Conservation (phyloP, 1,140 invertebrate species). For the Nixonia krombeini region DNA sequence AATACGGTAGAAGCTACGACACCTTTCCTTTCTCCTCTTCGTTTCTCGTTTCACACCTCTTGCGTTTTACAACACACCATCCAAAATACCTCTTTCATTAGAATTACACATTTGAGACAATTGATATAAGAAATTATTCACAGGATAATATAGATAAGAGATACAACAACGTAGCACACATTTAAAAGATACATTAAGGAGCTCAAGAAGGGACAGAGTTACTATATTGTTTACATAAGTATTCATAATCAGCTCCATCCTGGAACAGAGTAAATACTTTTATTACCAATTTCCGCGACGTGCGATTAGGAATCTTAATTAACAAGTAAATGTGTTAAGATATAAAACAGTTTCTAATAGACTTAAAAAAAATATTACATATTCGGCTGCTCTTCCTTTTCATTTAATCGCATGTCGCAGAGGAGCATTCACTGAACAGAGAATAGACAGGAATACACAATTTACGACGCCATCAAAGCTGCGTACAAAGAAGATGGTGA, state of each 20-base stretch:
- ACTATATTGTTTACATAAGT: conserved; percentile 32
- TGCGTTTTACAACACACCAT: not conserved
- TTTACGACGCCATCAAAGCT: conserved; percentile 50
- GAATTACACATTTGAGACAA: conserved; percentile 11
- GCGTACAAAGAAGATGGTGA: conserved; percentile 48
- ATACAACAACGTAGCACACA: conserved; percentile 51
- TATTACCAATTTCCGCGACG: conserved; percentile 32
- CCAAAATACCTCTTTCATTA: conserved; percentile 9
- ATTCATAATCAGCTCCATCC: conserved; percentile 62
- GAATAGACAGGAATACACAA: conserved; percentile 43
- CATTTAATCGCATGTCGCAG: conserved; percentile 17
- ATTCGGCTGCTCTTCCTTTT: too few species aligned
- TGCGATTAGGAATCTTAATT: conserved; percentile 9
- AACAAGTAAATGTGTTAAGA: too few species aligned
- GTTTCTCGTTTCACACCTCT: too few species aligned
- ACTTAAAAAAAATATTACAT: too few species aligned
- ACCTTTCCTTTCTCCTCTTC: conserved; percentile 9
- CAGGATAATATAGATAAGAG: conserved; percentile 38
- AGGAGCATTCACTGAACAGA: conserved; percentile 40
- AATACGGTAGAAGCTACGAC: conserved; percentile 52
- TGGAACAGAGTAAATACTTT: conserved; percentile 69
- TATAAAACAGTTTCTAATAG: too few species aligned
- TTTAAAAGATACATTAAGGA: conserved; percentile 48
- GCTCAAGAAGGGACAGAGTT: conserved; percentile 44
- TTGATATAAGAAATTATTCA: too few species aligned